phyloP scores from a whole-genome alignment of 2,113 vertebrate genomes.

The Romanogobio albipinnatus region DNA sequence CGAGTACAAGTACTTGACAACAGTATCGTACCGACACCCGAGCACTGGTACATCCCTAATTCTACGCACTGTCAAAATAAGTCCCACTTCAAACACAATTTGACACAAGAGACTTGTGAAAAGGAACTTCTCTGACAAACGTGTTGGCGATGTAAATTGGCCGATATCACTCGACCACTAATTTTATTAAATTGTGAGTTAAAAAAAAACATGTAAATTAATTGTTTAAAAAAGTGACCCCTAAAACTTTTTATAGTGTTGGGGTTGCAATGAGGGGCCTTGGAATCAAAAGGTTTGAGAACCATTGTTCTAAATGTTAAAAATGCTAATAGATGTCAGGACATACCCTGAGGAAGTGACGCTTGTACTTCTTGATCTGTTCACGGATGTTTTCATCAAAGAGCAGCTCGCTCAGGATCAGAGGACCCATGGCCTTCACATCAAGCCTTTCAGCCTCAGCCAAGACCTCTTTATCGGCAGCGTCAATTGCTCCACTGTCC shows the following conservation, averaged over 20 bases:
- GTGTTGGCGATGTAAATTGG: too few species aligned
- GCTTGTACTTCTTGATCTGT: constrained; percentile 96
- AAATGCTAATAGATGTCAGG: neutral
- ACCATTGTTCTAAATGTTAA: neutral
- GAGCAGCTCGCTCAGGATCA: constrained; percentile 97
- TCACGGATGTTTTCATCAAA: constrained; percentile 96
- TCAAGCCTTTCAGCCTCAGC: constrained; percentile 97
- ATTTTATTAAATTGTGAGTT: too few species aligned
- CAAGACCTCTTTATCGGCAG: constrained; percentile 93
- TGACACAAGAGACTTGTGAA: too few species aligned
- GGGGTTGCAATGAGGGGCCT: neutral
- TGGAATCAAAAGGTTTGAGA: neutral
- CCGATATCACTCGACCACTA: too few species aligned
- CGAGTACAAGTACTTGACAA: too few species aligned
- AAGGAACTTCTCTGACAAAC: too few species aligned
- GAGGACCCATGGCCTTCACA: constrained; percentile 94
- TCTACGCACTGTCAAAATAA: too few species aligned
- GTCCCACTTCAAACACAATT: too few species aligned
- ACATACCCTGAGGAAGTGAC: constrained; percentile 94
- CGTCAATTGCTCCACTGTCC: constrained; percentile 89
- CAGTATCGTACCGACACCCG: too few species aligned
- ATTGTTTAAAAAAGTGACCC: neutral
- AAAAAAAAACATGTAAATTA: neutral
- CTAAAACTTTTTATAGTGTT: neutral
- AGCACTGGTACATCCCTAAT: too few species aligned